Percentiles rank a stretch among this genome's conserved stretches.
Conservation (phyloP, 2,888 invertebrate genomes). For the Nomada goodeniana region DNA sequence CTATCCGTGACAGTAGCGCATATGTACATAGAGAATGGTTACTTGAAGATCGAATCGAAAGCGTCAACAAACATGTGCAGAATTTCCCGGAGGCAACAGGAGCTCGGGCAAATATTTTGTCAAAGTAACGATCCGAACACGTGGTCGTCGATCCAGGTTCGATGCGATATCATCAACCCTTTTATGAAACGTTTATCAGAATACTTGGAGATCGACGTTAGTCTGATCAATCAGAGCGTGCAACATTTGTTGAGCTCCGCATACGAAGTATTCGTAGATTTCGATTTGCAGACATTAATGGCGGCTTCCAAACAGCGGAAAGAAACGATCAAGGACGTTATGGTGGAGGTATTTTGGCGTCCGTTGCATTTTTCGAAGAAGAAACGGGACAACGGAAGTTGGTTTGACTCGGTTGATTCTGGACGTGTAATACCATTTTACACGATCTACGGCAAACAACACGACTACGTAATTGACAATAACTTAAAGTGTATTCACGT, state of each 20-base stretch:
- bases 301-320: not conserved
- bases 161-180: not conserved
- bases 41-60: fast-evolving
- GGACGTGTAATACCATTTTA: not conserved
- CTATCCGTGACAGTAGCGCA: not conserved
- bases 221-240: not conserved
- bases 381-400: not conserved
- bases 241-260: not conserved
- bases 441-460: fast-evolving
- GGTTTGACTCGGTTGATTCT: constrained; percentile 8
- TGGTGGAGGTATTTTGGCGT: not conserved
- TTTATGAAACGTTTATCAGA: not conserved
- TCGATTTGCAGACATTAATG: not conserved
- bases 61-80: not conserved
- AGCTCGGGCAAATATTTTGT: not conserved
- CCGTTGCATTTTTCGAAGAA: fast-evolving
- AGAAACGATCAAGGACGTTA: not conserved
- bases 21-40: not conserved
- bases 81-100: fast-evolving
- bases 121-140: not conserved
- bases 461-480: fast-evolving
- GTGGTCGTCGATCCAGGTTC: fast-evolving
- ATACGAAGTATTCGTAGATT: not conserved
- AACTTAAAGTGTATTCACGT: not conserved
- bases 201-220: not conserved